These are phyloP conservation scores for Hyles lineata DNA, from an alignment of 2,888 invertebrate species.

Conservation along the genomic window DNA sequence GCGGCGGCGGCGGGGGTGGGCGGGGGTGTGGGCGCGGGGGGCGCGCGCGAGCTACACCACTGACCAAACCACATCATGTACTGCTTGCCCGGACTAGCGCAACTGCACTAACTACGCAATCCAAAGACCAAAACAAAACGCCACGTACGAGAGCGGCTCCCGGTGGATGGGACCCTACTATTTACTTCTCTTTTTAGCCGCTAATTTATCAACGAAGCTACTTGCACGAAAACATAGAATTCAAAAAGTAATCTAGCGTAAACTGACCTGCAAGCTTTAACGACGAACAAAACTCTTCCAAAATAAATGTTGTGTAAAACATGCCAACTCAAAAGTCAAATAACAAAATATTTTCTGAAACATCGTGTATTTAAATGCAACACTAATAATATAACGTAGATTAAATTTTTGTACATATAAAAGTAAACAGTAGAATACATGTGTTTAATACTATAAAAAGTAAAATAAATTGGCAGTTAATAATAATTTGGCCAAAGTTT, in stretches of 20 bases:
- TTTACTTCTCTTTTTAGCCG: constrained; percentile 22
- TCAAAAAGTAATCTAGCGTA: constrained; percentile 48
- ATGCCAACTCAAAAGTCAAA: constrained; percentile 64
- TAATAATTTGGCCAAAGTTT: constrained; percentile 66
- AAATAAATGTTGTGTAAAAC: constrained; percentile 78
- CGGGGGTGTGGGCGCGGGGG: constrained; percentile 66
- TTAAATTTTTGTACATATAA: constrained; percentile 63
- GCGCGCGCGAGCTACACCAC: constrained; percentile 74
- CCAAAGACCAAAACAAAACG: constrained; percentile 59
- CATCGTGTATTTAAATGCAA: constrained; percentile 77
- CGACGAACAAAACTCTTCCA: constrained; percentile 77
- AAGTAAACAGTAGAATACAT: constrained; percentile 59
- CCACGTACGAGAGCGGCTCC: constrained; percentile 45
- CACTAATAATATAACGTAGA: constrained; percentile 76
- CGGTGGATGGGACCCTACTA: not conserved
- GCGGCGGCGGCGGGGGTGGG: constrained; percentile 59
- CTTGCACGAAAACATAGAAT: constrained; percentile 75
- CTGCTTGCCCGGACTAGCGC: constrained; percentile 58
- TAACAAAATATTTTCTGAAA: constrained; percentile 62
- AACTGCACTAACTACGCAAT: constrained; percentile 54
- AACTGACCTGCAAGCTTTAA: constrained; percentile 51
- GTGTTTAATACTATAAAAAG: constrained; percentile 52
- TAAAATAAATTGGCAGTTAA: constrained; percentile 72
- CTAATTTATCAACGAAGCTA: constrained; percentile 54
- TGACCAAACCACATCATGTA: constrained; percentile 81